These are phyloP conservation scores for Kuschelorhynchus macadamiae DNA, from an alignment of 2,888 invertebrate genomes.

Conservation along the genomic window DNA sequence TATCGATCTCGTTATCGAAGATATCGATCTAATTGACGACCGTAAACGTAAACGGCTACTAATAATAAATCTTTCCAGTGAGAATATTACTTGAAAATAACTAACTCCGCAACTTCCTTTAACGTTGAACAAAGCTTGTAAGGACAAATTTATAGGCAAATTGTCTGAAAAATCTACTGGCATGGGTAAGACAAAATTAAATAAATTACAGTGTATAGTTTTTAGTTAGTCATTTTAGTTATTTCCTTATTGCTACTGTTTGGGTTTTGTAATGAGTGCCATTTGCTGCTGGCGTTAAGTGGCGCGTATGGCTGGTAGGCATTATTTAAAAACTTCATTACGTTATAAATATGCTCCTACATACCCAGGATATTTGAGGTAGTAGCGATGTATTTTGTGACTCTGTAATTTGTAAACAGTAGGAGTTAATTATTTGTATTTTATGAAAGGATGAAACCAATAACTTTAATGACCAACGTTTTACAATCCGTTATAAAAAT, in stretches of 20 bases:
- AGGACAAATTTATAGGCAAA: constrained; percentile 63
- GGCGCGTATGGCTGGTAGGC: no score
- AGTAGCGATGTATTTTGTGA: no score
- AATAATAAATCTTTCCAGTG: constrained; percentile 54
- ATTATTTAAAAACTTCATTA: no score
- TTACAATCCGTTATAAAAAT: no score
- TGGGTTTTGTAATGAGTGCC: no score
- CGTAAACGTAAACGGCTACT: constrained; percentile 52
- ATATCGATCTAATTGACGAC: constrained; percentile 66
- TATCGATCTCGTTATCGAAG: constrained; percentile 63
- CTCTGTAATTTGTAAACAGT: no score
- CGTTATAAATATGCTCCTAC: no score
- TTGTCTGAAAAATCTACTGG: constrained; percentile 56
- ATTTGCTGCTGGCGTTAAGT: no score
- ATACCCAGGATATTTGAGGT: no score
- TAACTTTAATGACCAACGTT: no score
- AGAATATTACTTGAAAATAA: constrained; percentile 47
- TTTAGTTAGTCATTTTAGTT: constrained; percentile 3
- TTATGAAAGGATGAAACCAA: no score
- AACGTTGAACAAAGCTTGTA: constrained; percentile 29
- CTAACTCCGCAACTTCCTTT: constrained; percentile 42
- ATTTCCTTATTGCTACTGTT: constrained; percentile 26
- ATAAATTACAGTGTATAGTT: constrained; percentile 8
- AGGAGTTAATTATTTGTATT: no score
- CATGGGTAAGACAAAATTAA: constrained; percentile 4